These are phyloP conservation scores for Scaptomyza tumidula DNA, from an alignment of 2,888 invertebrate species.

Conservation along the genomic window DNA sequence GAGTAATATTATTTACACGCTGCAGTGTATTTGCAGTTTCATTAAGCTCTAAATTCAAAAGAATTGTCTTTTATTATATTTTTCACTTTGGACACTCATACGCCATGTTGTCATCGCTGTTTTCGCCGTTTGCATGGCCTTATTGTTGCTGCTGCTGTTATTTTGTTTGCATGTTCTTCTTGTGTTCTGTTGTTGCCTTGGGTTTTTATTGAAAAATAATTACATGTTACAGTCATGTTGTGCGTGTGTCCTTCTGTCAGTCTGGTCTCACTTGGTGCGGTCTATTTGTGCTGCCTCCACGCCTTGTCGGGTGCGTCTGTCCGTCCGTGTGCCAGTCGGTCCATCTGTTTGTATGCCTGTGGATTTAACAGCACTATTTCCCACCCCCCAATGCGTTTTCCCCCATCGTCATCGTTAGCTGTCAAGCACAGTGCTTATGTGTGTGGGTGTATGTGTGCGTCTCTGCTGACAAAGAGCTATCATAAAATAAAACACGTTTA, in stretches of 20 bases:
- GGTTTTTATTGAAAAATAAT: slow-evolving; percentile 79
- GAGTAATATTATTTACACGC: no score
- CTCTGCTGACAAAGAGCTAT: slow-evolving; percentile 74
- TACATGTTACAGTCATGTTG: slow-evolving; percentile 79
- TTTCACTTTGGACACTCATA: slow-evolving; percentile 66
- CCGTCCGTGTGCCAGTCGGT: slow-evolving; percentile 13
- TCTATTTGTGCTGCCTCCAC: slow-evolving; percentile 65
- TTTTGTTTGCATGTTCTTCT: slow-evolving; percentile 34
- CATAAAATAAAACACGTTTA: slow-evolving; percentile 77
- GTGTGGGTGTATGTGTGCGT: slow-evolving; percentile 21
- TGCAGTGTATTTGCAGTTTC: slow-evolving; percentile 34
- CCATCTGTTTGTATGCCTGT: slow-evolving; percentile 27
- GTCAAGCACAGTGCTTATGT: slow-evolving; percentile 57
- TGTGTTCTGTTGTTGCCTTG: slow-evolving; percentile 62
- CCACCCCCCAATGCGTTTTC: slow-evolving; percentile 15
- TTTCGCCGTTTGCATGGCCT: slow-evolving; percentile 48
- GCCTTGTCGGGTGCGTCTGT: slow-evolving; percentile 17
- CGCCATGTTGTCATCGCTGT: slow-evolving; percentile 73
- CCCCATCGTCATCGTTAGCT: slow-evolving; percentile 43
- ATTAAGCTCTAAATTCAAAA: neutral
- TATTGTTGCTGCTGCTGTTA: slow-evolving; percentile 31
- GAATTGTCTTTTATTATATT: slow-evolving; percentile 32
- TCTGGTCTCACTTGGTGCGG: slow-evolving; percentile 64
- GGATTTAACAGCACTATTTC: slow-evolving; percentile 24
- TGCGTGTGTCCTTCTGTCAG: slow-evolving; percentile 63